These are phyloP conservation scores for Cyprinodon tularosa DNA, from an alignment of 2,113 vertebrate genomes.

Conservation along the genomic window DNA sequence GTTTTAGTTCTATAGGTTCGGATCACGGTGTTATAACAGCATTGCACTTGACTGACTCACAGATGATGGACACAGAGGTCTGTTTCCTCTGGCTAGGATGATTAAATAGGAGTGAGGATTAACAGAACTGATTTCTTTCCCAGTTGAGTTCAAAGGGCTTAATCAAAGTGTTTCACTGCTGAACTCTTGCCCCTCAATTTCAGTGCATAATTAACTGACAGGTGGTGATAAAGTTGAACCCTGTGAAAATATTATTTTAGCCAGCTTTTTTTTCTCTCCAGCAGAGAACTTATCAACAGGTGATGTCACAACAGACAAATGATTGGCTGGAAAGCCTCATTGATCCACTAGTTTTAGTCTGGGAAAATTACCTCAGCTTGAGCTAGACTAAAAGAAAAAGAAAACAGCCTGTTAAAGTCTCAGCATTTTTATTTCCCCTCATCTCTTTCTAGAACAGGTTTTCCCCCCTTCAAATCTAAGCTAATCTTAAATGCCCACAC, in stretches of 20 bases:
- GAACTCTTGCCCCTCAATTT: constrained; percentile 48
- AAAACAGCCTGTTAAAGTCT: constrained; percentile 40
- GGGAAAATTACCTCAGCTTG: constrained; percentile 54
- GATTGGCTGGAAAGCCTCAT: constrained; percentile 47
- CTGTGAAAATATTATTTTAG: constrained; percentile 33
- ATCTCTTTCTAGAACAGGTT: constrained; percentile 32
- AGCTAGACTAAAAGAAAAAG: constrained; percentile 49
- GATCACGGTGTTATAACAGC: constrained; percentile 62
- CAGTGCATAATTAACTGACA: constrained; percentile 59
- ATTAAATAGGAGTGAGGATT: constrained; percentile 60
- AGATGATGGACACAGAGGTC: constrained; percentile 62
- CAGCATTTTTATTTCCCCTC: constrained; percentile 8
- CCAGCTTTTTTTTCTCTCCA: not conserved
- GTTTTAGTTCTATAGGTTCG: constrained; percentile 48
- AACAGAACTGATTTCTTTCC: constrained; percentile 62
- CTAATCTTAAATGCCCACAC: constrained; percentile 40
- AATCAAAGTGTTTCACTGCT: constrained; percentile 62
- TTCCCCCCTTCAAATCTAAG: constrained; percentile 29
- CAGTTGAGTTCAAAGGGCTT: constrained; percentile 61
- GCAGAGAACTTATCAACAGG: constrained; percentile 43
- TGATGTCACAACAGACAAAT: constrained; percentile 49
- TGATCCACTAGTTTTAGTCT: constrained; percentile 55
- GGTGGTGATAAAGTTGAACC: constrained; percentile 40
- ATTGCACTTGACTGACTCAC: constrained; percentile 50
- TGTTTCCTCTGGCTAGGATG: constrained; percentile 59